These are phyloP conservation scores for Nasonia giraulti DNA, from an alignment of 1,140 invertebrate species.

Conservation along the genomic window DNA sequence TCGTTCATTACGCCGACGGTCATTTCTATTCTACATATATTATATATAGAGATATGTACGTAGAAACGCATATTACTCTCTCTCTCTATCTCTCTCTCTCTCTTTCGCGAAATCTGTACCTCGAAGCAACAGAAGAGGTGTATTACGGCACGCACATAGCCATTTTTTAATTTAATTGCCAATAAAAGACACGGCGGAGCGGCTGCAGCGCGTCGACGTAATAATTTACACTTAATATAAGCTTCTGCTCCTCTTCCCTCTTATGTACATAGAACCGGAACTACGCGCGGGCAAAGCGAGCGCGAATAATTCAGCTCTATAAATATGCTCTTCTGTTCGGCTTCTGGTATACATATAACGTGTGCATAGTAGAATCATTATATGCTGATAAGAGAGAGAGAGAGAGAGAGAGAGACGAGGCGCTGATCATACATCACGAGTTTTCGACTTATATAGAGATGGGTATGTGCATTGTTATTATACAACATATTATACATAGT, in stretches of 20 bases:
- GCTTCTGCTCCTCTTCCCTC: too few relatives aligned
- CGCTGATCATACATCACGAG: background rate
- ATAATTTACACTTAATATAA: too few relatives aligned
- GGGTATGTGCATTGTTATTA: background rate
- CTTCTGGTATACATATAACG: background rate
- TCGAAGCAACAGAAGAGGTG: background rate
- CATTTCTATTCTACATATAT: background rate
- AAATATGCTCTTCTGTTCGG: background rate
- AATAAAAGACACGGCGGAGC: too few relatives aligned
- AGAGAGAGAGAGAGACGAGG: background rate
- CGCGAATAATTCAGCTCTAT: background rate
- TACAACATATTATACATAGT: background rate
- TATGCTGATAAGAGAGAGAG: background rate
- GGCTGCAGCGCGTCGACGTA: too few relatives aligned
- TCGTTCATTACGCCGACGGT: background rate
- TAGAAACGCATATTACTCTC: constrained; percentile 10
- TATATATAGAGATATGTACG: background rate
- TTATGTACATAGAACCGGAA: background rate
- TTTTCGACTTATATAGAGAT: background rate
- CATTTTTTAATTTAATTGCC: too few relatives aligned
- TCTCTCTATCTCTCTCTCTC: too few relatives aligned
- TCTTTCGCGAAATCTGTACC: too few relatives aligned
- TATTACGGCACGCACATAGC: background rate
- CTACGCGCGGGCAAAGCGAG: background rate
- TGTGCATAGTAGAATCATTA: background rate